Evolutionary conservation across 2,888 invertebrate genomes (phyloP).

Genomic region (Diaperis boleti): DNA sequence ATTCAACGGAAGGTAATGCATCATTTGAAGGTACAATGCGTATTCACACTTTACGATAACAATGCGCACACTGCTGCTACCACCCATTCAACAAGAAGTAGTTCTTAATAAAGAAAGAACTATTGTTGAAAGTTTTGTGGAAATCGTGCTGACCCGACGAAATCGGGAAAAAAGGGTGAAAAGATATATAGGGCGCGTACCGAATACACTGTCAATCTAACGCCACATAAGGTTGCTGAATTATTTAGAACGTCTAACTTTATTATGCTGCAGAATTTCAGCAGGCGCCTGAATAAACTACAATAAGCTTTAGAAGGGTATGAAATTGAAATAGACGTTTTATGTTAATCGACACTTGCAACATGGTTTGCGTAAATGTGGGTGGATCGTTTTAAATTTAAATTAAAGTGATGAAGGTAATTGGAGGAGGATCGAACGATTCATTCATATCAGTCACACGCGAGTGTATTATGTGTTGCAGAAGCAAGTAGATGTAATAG

Average conservation of each 20-base stretch:
- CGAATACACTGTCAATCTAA: constrained; percentile 12
- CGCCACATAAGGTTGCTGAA: neutral
- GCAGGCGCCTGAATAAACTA: constrained; percentile 7
- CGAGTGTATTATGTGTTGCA: no score
- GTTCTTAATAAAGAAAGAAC: constrained; percentile 34
- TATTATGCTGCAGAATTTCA: constrained; percentile 15
- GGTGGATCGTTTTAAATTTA: no score
- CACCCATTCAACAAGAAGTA: constrained; percentile 39
- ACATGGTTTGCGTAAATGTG: no score
- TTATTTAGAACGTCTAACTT: constrained; percentile 17
- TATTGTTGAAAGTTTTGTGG: constrained; percentile 17
- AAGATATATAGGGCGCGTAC: neutral
- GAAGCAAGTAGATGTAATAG: no score
- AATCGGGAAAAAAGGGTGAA: neutral
- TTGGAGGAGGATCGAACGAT: no score
- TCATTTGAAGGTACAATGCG: no score
- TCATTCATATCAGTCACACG: no score
- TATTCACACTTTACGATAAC: constrained; percentile 41
- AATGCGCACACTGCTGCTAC: constrained; percentile 45
- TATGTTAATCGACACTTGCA: no score
- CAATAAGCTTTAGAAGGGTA: neutral
- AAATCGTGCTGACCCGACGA: constrained; percentile 17
- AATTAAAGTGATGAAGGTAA: no score
- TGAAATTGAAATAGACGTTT: neutral
- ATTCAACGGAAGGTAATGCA: no score